These are phyloP conservation scores for Aeoliscus strigatus DNA, from an alignment of 2,797 vertebrate genomes.

Conservation along the genomic window DNA sequence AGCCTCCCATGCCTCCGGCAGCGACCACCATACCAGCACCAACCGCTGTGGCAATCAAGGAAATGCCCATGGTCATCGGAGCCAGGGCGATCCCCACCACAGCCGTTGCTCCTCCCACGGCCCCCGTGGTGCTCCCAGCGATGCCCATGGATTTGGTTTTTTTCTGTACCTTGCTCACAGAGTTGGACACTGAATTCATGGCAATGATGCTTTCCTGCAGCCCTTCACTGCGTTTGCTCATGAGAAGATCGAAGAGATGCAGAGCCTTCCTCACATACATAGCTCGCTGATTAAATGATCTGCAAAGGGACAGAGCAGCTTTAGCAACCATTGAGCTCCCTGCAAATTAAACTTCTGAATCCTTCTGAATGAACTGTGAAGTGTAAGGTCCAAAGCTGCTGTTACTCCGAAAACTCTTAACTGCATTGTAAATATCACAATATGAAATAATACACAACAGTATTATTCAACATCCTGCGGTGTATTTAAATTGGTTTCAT, in stretches of 20 bases:
- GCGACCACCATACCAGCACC: constrained; percentile 61
- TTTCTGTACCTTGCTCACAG: constrained; percentile 57
- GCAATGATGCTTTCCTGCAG: constrained; percentile 43
- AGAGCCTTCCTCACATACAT: constrained; percentile 41
- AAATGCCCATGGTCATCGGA: constrained; percentile 59
- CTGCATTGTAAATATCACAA: neutral
- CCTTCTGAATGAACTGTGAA: neutral
- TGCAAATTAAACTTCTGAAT: neutral
- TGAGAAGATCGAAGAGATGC: constrained; percentile 53
- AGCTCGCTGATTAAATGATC: constrained; percentile 48
- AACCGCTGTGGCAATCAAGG: constrained; percentile 56
- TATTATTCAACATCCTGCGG: too few species aligned
- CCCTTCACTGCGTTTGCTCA: constrained; percentile 42
- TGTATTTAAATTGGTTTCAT: too few species aligned
- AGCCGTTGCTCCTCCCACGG: constrained; percentile 60
- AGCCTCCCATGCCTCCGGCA: constrained; percentile 55
- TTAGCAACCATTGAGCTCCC: neutral
- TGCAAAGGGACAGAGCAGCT: constrained; percentile 17
- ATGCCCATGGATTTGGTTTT: constrained; percentile 52
- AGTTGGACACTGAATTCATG: constrained; percentile 35
- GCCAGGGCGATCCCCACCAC: constrained; percentile 63
- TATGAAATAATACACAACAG: too few species aligned
- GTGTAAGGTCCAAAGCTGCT: too few species aligned
- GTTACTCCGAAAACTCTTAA: constrained; percentile 1
- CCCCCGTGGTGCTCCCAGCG: constrained; percentile 62